These are phyloP conservation scores for Australoheros facetus DNA, from an alignment of 2,797 vertebrate genomes.

Conservation along the genomic window DNA sequence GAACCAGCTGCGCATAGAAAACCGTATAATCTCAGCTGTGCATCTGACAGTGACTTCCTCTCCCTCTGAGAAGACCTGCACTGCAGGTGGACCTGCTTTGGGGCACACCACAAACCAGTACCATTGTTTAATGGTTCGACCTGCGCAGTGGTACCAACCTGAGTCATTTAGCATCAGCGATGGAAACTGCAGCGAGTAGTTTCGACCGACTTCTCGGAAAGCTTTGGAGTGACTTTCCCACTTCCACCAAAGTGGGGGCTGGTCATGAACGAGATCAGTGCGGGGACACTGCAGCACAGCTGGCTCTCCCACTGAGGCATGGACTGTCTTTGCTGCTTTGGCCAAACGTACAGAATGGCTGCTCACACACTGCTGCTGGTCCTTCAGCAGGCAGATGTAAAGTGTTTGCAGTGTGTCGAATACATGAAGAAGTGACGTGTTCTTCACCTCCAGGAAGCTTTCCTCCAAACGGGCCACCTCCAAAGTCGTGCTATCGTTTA, in stretches of 20 bases:
- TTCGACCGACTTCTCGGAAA: background rate
- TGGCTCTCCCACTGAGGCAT: too few relatives aligned
- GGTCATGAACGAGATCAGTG: too few relatives aligned
- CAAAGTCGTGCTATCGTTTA: too few relatives aligned
- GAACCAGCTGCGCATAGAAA: background rate
- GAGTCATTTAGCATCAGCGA: background rate
- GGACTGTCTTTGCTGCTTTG: too few relatives aligned
- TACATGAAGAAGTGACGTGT: background rate
- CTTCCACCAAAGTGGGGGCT: too few relatives aligned
- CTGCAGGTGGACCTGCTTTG: background rate
- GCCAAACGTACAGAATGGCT: too few relatives aligned
- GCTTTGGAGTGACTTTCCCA: too few relatives aligned
- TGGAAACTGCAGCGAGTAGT: background rate
- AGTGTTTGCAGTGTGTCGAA: background rate
- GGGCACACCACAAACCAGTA: background rate
- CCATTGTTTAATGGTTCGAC: background rate
- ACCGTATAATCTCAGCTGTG: background rate
- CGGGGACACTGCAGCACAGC: too few relatives aligned
- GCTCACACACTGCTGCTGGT: background rate
- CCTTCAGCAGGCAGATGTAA: background rate
- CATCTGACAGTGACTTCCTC: background rate
- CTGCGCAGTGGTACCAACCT: background rate
- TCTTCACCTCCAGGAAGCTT: background rate
- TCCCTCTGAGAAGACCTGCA: background rate
- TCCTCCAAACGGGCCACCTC: too few relatives aligned